Evolutionary conservation across 2,888 invertebrate genomes (phyloP), one percentile per base, ranked within the genome.

Genomic region (Rhopalosiphum nymphaeae): DNA sequence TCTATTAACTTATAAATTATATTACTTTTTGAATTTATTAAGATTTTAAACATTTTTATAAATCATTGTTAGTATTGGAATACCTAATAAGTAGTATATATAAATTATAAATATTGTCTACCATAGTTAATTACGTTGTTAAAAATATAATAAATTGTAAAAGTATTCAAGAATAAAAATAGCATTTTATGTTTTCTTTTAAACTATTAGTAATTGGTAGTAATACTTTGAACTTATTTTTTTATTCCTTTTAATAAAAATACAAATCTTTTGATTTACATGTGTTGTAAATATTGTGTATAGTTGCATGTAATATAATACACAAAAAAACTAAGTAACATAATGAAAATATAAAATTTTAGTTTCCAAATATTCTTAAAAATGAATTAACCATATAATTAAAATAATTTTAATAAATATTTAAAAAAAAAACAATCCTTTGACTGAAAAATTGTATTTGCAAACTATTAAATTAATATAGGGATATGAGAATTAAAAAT

Each of bases 51-150:
- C 36, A 87, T 92, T 87, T 91, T 87, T 87, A 42, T 61, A 49
- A 92, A 92, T 49, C 21, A 92, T 49, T 10, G 36, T 86, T 67
- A 7, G 88, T 42, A 88, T 91, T 53, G 25, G 29, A 53, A 78
- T 36, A 78, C 78, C 9, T 36, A 78, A 78, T 78, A 78, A 78
- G 78, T 78, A 88, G 16, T 46, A 88, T 42, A 49, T 10, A 53
- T 53, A 36, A 90, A 84, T 84, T 88, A 88, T 49, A 86, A 36
- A 92, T 67, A 53, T 88, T 88, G 7, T n/a, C n/a, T 88, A 53
- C 53, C 53, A 53, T 92, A 42, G 88, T 88, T 49, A 49, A 10
- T 92, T 42, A 36, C 21, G 36, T 42, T 87, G 36, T 92, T 87
- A 46, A 61, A 44, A 61, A 61, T 29, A 10, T 61, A 86, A 7